Base-by-base conservation (phyloP, 2,888 invertebrate genomes). In the Vanessa cardui region DNA sequence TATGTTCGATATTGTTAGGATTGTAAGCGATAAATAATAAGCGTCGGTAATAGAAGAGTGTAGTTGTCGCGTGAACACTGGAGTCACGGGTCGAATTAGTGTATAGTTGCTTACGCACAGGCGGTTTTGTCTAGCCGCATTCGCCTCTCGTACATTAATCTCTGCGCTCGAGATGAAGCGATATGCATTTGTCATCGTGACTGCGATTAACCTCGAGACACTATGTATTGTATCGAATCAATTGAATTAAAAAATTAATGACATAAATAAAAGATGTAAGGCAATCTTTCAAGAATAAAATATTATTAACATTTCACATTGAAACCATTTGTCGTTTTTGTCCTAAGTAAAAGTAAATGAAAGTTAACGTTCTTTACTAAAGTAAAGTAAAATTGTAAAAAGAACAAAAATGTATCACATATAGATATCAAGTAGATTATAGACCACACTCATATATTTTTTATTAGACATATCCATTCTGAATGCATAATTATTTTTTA, bases 141-240 rank as follows among this genome's bases (percentile, higher is more conserved):
- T 82, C 83, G 81, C 80, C 87, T 83, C 83, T 84, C 82, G 85
- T 82, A 78, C 90, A 92, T 92, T 92, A 92, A 92, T 92, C 92
- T 87, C 83, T 70, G 70, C 76, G 76, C 83, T 77, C 76, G 86
- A 92, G 91, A 92, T 92, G 90, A 90, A 92, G 89, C 85, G 92
- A 90, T 92, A 88, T 84, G 83, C 87, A 92, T 92, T 92, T 92
- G 88, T 92, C 91, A 91, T 89, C 85, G 78, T 88, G 90, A 87
- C 89, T 76, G 79, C 86, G 89, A 91, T 91, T 88, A 89, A 87
- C 88, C 84, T 77, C 75, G 83, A 87, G 87, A 88, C 85, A 81
- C 39, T 39, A 85, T 81, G 84, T 78, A 87, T 90, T 89, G 87
- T 90, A 83, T 83, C 80, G 85, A 87, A 88, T 90, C 90, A 90